Evolutionary conservation across 2,113 vertebrate genomes (phyloP).

Genomic region (Syngnathus floridae): DNA sequence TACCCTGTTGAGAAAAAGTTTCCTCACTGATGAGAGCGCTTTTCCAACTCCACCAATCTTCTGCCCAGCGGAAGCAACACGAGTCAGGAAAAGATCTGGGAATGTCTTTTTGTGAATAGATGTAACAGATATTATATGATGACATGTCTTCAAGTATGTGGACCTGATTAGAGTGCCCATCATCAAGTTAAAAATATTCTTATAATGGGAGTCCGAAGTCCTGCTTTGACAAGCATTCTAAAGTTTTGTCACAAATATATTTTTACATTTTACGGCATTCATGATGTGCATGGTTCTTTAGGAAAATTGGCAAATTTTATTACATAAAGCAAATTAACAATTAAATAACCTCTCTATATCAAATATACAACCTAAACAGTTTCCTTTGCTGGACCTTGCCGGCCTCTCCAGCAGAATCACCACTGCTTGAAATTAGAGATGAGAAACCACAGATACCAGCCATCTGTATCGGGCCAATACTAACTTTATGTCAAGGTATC

Average conservation of each 20-base stretch:
- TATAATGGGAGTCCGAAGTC: conserved; percentile 6
- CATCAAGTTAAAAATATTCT: conserved; percentile 6
- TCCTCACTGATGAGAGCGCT: conserved; percentile 55
- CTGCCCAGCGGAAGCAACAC: conserved; percentile 45
- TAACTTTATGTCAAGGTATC: too few species aligned
- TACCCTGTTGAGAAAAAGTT: conserved; percentile 66
- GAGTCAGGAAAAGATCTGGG: conserved; percentile 31
- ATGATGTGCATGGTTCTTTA: neutral
- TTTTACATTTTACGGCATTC: neutral
- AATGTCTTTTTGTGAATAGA: conserved; percentile 31
- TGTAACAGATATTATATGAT: conserved; percentile 55
- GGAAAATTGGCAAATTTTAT: neutral
- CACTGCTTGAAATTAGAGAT: too few species aligned
- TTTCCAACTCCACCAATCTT: conserved; percentile 61
- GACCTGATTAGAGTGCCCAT: conserved; percentile 23
- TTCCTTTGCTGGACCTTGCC: neutral
- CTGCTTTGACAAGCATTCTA: too few species aligned
- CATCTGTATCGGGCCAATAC: too few species aligned
- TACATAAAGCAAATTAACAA: too few species aligned
- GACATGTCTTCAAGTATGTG: conserved; percentile 34
- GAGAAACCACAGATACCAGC: neutral
- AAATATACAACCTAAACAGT: neutral
- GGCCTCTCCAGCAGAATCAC: neutral
- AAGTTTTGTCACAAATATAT: neutral
- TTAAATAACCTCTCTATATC: too few species aligned